A percentile compares a stretch with the other conserved stretches of the same genome.
These are phyloP conservation scores for Macroglossus sobrinus DNA, from an alignment of 2,113 vertebrate genomes.

Conservation along the genomic window DNA sequence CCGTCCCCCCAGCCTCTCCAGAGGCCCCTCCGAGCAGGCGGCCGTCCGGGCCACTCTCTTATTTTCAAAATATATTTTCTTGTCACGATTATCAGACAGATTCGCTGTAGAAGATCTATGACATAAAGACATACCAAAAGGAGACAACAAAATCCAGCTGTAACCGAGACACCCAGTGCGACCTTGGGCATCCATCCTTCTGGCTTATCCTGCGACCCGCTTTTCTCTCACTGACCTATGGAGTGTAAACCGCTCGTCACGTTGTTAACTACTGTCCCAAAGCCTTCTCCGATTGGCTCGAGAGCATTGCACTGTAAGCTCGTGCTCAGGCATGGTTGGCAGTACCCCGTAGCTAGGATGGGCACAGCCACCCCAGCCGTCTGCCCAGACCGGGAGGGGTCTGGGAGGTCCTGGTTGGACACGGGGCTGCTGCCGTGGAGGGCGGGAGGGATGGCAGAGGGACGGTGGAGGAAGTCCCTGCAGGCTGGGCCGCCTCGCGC, in stretches of 20 bases:
- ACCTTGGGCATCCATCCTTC: neutral
- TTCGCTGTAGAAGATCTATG: neutral
- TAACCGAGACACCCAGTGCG: no score
- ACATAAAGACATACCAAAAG: neutral
- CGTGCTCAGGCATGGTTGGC: neutral
- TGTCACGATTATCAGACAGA: neutral
- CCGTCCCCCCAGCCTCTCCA: neutral
- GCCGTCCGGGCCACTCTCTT: neutral
- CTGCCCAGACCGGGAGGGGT: neutral
- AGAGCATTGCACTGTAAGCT: rapidly evolving
- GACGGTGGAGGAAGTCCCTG: neutral
- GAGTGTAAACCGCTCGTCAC: rapidly evolving
- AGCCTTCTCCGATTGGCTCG: rapidly evolving
- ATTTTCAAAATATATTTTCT: neutral
- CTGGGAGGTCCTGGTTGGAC: neutral
- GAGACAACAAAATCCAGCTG: neutral
- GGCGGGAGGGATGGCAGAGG: neutral
- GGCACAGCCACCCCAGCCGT: rapidly evolving
- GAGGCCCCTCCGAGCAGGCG: neutral
- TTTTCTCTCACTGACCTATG: neutral
- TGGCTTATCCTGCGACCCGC: neutral
- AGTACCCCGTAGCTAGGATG: rapidly evolving
- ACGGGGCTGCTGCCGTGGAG: neutral
- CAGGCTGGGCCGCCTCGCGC: rapidly evolving
- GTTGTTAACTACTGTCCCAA: rapidly evolving